Evolutionary conservation across 2,888 invertebrate species (phyloP).

Genomic region (Antheraea assamensis): DNA sequence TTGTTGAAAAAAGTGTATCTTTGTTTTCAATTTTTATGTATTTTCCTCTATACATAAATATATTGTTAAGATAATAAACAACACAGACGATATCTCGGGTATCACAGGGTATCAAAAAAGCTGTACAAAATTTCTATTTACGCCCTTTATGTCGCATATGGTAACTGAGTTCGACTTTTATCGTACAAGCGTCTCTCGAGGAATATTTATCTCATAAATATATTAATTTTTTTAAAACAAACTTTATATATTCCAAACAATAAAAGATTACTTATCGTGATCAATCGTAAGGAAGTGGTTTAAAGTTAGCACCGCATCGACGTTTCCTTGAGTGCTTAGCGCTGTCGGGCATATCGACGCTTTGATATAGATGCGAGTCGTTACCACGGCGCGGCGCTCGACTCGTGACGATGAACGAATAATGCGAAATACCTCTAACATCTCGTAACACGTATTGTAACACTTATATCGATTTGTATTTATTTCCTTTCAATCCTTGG

Average conservation of each 20-base stretch:
- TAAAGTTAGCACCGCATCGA: constrained; percentile 6
- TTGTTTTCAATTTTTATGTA: no score
- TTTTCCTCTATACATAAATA: no score
- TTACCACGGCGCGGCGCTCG: background rate
- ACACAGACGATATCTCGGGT: no score
- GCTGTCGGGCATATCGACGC: constrained; percentile 10
- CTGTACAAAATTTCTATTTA: no score
- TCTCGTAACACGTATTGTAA: constrained; percentile 1
- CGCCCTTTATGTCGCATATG: no score
- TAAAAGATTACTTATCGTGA: background rate
- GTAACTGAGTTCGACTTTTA: no score
- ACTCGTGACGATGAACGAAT: background rate
- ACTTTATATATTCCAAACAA: background rate
- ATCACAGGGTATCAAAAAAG: no score
- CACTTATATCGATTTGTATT: background rate
- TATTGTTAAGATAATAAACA: no score
- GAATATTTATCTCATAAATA: no score
- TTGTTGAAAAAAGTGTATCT: no score
- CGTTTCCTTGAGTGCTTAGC: constrained; percentile 6
- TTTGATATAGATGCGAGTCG: constrained; percentile 1
- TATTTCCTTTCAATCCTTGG: background rate
- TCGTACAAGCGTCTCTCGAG: no score
- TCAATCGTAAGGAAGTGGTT: constrained; percentile 2
- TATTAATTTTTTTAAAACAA: background rate
- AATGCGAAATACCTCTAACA: background rate